Base-by-base conservation (phyloP, 2,888 invertebrate genomes). In the Athalia cordata region DNA sequence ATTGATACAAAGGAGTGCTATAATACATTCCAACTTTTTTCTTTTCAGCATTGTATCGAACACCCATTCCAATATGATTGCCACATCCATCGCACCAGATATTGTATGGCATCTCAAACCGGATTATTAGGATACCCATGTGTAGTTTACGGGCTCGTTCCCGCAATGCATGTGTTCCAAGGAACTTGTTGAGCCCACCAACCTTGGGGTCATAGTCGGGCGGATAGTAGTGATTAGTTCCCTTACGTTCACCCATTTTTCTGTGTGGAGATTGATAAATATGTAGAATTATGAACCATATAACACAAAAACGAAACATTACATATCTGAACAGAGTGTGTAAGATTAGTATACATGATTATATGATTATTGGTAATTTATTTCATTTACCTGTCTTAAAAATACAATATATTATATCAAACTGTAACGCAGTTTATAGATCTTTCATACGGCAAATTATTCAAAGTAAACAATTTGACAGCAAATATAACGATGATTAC, bases 101-200 rank as follows among this genome's bases (percentile, higher is more conserved):
- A 91, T 99, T 99, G 88, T 98, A 99, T 0, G 99, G 99, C 99
- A 99, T 98, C 92, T 99, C 99, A 92, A 99, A 99, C 67, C 99
- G 94, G 82, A 98, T 98, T 81, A 98, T 96, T 45, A 98, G 94
- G 84, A 99, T 99, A 9, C 99, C 99, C 91, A 97, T 92, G 87
- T 97, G 96, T 3, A 99, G 93, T 90, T 99, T 99, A n/a, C 96
- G 92, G 43, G 99, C 99, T 81, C 99, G 92, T 90, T 99, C 99
- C 50, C 99, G 93, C 59, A 99, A 91, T 0, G 99, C 98, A 93
- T 99, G 99, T 11, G 97, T 97, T 3, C 96, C 96, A 86, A 95
- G 93, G 91, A 98, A 99, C 90, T 97, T 96, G 89, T 99, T 99
- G 52, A 99, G 93, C 5, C 98, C 98, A 83, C 98, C 98, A 85